Evolutionary conservation across 1,140 invertebrate genomes (phyloP).

Genomic region (Glossosoma conforme): DNA sequence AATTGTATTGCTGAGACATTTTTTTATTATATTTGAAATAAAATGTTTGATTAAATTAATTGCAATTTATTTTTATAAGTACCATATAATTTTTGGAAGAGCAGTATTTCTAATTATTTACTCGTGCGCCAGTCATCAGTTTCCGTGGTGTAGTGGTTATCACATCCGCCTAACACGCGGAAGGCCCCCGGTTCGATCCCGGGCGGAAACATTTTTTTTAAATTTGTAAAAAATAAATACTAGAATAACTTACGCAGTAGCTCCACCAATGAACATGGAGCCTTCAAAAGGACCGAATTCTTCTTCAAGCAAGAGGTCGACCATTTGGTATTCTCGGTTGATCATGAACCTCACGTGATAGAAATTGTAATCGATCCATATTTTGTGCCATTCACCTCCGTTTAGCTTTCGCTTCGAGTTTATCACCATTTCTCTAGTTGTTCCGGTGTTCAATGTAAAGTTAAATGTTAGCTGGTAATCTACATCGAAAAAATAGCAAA

Average conservation of each 20-base stretch:
- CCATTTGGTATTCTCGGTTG: slow-evolving; percentile 83
- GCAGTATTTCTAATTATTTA: no score
- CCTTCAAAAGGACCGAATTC: slow-evolving; percentile 89
- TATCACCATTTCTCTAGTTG: slow-evolving; percentile 71
- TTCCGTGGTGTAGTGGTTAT: slow-evolving; percentile 32
- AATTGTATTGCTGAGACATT: no score
- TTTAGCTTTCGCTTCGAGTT: slow-evolving; percentile 77
- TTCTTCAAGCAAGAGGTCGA: slow-evolving; percentile 76
- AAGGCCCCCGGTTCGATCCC: slow-evolving; percentile 32
- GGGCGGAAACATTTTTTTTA: slow-evolving; percentile 31
- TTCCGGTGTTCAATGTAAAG: slow-evolving; percentile 81
- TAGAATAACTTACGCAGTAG: slow-evolving; percentile 66
- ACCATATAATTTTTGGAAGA: no score
- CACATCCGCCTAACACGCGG: slow-evolving; percentile 32
- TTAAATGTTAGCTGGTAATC: slow-evolving; percentile 85
- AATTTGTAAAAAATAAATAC: slow-evolving; percentile 3
- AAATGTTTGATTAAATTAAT: slow-evolving; percentile 1
- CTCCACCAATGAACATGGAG: slow-evolving; percentile 88
- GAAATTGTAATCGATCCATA: slow-evolving; percentile 90
- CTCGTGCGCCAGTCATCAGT: no score
- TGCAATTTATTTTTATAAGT: no score
- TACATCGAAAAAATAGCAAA: no score
- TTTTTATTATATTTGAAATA: no score
- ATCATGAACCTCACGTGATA: slow-evolving; percentile 93
- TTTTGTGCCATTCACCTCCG: slow-evolving; percentile 91